Evolutionary conservation across 2,113 vertebrate genomes (phyloP).

Genomic region (Channa argus): DNA sequence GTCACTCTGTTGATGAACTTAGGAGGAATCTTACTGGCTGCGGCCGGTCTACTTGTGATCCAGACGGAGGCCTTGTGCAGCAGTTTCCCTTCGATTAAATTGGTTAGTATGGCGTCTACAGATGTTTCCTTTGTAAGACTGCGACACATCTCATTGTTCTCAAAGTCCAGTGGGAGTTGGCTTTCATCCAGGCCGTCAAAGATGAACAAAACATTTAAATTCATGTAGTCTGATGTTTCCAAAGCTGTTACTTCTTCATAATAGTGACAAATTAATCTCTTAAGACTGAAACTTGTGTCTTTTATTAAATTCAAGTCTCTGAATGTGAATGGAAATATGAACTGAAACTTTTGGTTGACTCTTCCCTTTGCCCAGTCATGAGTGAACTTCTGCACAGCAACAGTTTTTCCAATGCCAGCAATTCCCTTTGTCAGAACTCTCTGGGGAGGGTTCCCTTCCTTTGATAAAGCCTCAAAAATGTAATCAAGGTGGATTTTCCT

Average conservation of each 20-base stretch:
- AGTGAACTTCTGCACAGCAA: conserved; percentile 41
- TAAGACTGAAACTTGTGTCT: background rate
- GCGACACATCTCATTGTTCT: conserved; percentile 2
- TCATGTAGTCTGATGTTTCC: background rate
- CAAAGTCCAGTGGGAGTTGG: conserved; percentile 12
- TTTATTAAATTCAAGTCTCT: conserved; percentile 36
- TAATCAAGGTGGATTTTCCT: conserved; percentile 15
- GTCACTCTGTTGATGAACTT: conserved; percentile 24
- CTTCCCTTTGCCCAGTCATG: conserved; percentile 15
- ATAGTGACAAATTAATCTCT: background rate
- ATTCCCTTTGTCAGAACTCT: conserved; percentile 40
- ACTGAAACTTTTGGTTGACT: conserved; percentile 9
- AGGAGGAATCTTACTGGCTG: conserved; percentile 16
- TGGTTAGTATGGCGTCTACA: conserved; percentile 20
- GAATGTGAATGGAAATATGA: conserved; percentile 39
- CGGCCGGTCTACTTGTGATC: conserved; percentile 42
- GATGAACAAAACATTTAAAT: conserved; percentile 20
- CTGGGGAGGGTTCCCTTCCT: background rate
- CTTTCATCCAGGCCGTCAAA: conserved; percentile 30
- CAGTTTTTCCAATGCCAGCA: conserved; percentile 44
- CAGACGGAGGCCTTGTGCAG: conserved; percentile 21
- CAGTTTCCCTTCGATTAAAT: conserved; percentile 27
- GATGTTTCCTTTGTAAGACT: background rate
- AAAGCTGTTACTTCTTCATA: conserved; percentile 16
- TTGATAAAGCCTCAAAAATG: conserved; percentile 14